Evolutionary conservation across 2,888 invertebrate species (phyloP), one percentile per base, ranked within the genome.

Genomic region (Dasypolia templi): DNA sequence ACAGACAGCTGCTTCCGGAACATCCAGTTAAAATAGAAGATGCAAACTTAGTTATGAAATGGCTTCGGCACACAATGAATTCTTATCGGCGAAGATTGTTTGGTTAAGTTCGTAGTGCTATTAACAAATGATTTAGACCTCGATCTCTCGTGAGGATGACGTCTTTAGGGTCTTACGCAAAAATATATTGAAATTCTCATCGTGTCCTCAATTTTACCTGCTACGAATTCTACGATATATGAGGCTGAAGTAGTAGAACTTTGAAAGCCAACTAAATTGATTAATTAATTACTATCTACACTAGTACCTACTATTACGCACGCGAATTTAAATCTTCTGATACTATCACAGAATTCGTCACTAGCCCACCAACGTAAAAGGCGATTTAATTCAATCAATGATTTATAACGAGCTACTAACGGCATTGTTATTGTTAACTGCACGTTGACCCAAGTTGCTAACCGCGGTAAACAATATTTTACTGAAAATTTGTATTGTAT

Each of bases 401-500:
- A 85, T 81, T 83, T 75, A 86, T 67, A 72, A 76, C 56, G 58
- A 83, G 65, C 58, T 26, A 75, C 80, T 77, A 77, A 83, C 70
- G 67, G 67, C 68, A 71, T 79, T 89, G 86, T 89, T 89, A 87
- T 88, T 89, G 82, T 86, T 86, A 83, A 67, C 82, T 83, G 90
- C 87, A 87, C 90, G 66, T 87, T 89, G 90, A 90, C 89, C 90
- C 82, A 68, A 77, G 81, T 86, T 87, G 78, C 81, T 83, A 84
- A 65, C 84, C 81, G 77, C 81, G 71, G 83, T 83, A 83, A 88
- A 89, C 84, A 86, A 86, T 87, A 65, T 80, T 81, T 82, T 80
- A 82, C 79, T 87, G 75, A 85, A 88, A 87, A 87, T 86, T 86
- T 82, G 87, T 88, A 85, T 84, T 83, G 85, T 88, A 80, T 80